These are phyloP conservation scores for Halisarca cf. caerulea DNA, from an alignment of 37 sponge, comb jelly and placozoan species.

Conservation along the genomic window DNA sequence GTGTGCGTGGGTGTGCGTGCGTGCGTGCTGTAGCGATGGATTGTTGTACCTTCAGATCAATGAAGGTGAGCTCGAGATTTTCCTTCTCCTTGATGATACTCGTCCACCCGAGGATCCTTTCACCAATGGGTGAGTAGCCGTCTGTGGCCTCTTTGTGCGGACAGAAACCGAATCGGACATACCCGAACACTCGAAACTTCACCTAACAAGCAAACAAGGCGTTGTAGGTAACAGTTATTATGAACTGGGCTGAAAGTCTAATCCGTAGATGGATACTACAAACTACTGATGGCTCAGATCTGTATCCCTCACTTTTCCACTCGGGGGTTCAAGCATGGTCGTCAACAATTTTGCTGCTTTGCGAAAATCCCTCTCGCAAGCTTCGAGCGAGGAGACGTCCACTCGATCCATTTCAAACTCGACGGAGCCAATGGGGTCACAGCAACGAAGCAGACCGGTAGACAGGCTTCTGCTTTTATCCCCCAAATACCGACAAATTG, in stretches of 20 bases:
- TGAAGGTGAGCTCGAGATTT: conserved; percentile 3
- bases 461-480: no score
- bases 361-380: neutral
- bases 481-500: no score
- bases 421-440: no score
- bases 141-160: neutral
- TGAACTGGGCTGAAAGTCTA: neutral
- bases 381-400: neutral
- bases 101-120: conserved; percentile 12
- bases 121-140: neutral
- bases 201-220: neutral
- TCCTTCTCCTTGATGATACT: conserved; percentile 23
- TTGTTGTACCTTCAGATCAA: conserved; percentile 26
- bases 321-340: conserved; percentile 13
- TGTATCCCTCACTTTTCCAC: conserved; percentile 16
- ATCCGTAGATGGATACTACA: no score
- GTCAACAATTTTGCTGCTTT: conserved; percentile 8
- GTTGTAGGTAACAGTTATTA: neutral
- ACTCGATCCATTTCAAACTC: neutral
- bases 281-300: no score
- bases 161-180: conserved; percentile 4
- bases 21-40: neutral
- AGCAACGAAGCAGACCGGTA: no score
- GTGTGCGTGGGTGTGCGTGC: neutral
- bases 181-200: conserved; percentile 26